A percentile compares a stretch with the other conserved stretches of the same genome.
Evolutionary conservation across 2,888 invertebrate genomes (phyloP).

Genomic region (Meiosimyza platycephala): DNA sequence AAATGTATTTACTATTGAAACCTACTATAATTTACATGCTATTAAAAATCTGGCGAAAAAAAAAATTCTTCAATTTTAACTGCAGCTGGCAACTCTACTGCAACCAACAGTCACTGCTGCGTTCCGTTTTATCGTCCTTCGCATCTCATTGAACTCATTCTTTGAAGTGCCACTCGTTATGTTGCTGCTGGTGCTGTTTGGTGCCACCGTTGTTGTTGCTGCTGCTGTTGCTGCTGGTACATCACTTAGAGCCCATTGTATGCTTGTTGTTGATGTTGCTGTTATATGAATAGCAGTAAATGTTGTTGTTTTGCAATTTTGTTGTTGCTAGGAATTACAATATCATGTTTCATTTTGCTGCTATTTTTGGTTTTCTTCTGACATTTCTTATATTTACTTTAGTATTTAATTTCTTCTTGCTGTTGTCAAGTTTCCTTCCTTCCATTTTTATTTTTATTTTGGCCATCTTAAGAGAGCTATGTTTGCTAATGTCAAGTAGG

Average conservation of each 20-base stretch:
- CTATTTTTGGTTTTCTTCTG: neutral
- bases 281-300: neutral
- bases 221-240: neutral
- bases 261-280: neutral
- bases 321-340: conserved; percentile 3
- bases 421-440: neutral
- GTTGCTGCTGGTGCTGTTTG: conserved; percentile 13
- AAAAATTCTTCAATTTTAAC: no score
- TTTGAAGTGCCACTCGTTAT: conserved; percentile 13
- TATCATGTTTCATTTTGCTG: neutral
- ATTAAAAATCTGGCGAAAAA: no score
- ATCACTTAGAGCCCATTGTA: neutral
- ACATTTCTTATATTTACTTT: neutral
- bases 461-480: neutral
- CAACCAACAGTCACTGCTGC: no score
- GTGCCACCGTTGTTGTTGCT: neutral
- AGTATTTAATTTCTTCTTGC: neutral
- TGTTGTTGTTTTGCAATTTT: neutral
- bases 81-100: no score
- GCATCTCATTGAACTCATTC: conserved; percentile 58
- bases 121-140: conserved; percentile 54
- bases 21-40: no score
- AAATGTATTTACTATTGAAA: no score
- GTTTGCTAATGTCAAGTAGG: conserved; percentile 24
- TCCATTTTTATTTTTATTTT: neutral